Base-by-base conservation (phyloP, 1,140 invertebrate species). In the Caerostris darwini region DNA sequence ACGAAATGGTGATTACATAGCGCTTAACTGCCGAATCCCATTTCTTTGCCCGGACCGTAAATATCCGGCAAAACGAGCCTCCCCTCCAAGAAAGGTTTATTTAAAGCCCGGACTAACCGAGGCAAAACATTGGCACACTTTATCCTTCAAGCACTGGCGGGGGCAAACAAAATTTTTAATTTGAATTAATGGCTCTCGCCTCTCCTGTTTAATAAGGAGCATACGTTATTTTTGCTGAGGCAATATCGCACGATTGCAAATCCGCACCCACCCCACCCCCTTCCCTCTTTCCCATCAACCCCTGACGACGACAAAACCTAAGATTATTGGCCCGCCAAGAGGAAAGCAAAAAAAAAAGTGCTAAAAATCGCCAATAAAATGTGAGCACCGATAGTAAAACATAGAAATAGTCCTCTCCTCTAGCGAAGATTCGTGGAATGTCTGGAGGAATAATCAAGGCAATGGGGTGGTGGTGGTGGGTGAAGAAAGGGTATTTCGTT, bases 341-440 rank as follows among this genome's bases (percentile, higher is more conserved):
- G 34, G 59, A 59, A 57, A 50, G 19, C 7, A 14, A 19, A 90
- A 85, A 69, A 93, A 93, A 93, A 71, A 85, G 93, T 71, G 87
- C 81, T 90, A 94, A 94, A 94, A 94, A 94, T 94, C 87, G 53
- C 93, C 93, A 94, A 94, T 94, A 94, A 94, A 94, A 94, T 61
- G 85, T 89, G 85, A 94, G 85, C 87, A 94, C 92, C 85, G 85
- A 83, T 89, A 89, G 86, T 94, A 94, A 94, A 94, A 94, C 92
- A 94, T 19, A 88, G 64, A 87, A 83, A 92, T 83, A 56, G 77
- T 83, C 81, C 67, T 93, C 81, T 53, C 54, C 19, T 53, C 58
- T 7, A 57, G 77, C 14, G 50, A 54, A 57, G 82, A 61, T 53
- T 34, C 19, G 12, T 64, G 91, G 83, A 86, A 93, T 86, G 83